Evolutionary conservation across 2,113 vertebrate genomes (phyloP).

Genomic region (Pedetes capensis): DNA sequence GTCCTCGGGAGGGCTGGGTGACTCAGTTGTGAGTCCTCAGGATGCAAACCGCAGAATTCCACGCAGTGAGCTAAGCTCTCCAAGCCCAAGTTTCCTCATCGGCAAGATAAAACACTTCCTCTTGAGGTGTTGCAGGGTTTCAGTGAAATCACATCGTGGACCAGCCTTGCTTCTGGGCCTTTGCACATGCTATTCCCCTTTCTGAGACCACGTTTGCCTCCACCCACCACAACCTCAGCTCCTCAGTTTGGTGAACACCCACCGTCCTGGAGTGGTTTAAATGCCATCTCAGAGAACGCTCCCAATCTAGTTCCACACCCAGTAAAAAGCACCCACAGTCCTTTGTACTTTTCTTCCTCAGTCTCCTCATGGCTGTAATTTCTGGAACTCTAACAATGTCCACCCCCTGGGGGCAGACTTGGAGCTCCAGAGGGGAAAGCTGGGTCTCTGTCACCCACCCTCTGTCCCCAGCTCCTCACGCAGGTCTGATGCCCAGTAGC

Average conservation of each 20-base stretch:
- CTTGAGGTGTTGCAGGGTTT: neutral
- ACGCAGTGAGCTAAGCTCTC: neutral
- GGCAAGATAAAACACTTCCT: neutral
- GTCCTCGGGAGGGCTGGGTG: no score
- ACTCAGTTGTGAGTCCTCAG: no score
- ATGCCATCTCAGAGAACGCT: neutral
- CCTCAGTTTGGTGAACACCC: neutral
- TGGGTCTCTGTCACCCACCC: neutral
- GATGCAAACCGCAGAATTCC: neutral
- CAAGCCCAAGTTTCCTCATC: neutral
- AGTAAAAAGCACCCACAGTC: neutral
- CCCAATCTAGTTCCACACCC: neutral
- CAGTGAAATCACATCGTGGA: accelerated
- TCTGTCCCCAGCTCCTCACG: accelerated
- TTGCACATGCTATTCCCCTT: neutral
- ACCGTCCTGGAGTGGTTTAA: neutral
- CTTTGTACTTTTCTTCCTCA: neutral
- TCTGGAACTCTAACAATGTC: neutral
- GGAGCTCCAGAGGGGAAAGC: neutral
- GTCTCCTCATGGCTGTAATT: neutral
- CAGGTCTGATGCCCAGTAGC: neutral
- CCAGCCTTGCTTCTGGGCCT: neutral
- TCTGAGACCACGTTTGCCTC: neutral
- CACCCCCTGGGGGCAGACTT: neutral
- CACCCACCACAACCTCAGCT: neutral